Base-by-base conservation (phyloP, 2,888 invertebrate species). In the Thera britannica region DNA sequence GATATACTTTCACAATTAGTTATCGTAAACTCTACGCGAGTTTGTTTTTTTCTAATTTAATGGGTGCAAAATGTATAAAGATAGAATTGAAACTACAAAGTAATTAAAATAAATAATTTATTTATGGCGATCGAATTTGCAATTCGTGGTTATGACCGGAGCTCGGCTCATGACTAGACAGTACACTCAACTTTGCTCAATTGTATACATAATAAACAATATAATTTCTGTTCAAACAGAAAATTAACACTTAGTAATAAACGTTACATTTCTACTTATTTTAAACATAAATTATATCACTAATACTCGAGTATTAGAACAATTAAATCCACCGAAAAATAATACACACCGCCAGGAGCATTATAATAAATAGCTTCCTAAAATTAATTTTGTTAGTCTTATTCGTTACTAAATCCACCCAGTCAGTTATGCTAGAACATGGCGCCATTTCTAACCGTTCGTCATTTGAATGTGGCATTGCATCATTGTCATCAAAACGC, bases 271-370 rank as follows among this genome's bases (percentile, higher is more conserved):
- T 80, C 93, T 93, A 93, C 91, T 93, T 93, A 93, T 83, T 83
- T 82, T 90, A 88, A 89, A 89, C 86, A 90, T 90, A 90, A 88
- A 90, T 90, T 88, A 89, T 87, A 88, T 86, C 76, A 84, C 93
- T 93, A 93, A 93, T 93, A 93, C 93, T 93, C 93, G 93, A 93
- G 93, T 92, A 93, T 93, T 93, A 92, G 92, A 93, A 86, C 84
- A 82, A 89, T 86, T 89, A 89, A 90, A 92, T 90, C 81, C 92
- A 92, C 88, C 89, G 88, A 92, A 92, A 90, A 90, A 89, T 88
- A 89, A 86, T 88, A 89, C 89, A 91, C 90, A 88, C 90, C 86
- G 87, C 87, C 83, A 82, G 86, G 89, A 89, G 87, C 82, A 83
- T 88, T 86, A 88, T 77, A 81, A 87, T 80, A 83, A 74, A 81